These are phyloP conservation scores for Notarius quadriscutis DNA, from an alignment of 2,113 vertebrate genomes.

Conservation along the genomic window DNA sequence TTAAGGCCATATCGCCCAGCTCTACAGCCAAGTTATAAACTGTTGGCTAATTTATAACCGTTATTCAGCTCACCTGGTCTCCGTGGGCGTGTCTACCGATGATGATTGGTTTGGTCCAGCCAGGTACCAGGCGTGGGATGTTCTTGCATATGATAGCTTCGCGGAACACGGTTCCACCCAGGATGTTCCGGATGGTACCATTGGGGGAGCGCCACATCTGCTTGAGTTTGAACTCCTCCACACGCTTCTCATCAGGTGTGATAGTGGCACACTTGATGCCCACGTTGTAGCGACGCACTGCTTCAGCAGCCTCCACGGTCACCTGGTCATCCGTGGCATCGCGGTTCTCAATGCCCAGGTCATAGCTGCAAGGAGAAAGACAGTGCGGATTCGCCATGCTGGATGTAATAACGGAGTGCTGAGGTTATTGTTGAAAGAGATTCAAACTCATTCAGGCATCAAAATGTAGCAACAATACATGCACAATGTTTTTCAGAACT, in stretches of 20 bases:
- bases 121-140: constrained; percentile 89
- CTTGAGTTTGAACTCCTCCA: constrained; percentile 96
- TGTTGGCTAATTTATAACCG: background rate
- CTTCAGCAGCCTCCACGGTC: constrained; percentile 92
- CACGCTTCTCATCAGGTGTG: constrained; percentile 94
- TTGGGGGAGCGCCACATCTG: constrained; percentile 99
- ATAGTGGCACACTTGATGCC: constrained; percentile 98
- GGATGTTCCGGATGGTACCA: constrained; percentile 96
- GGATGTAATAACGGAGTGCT: background rate
- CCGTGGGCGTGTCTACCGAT: constrained; percentile 96
- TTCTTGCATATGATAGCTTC: constrained; percentile 98
- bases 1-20: too few relatives aligned
- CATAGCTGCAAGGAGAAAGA: constrained; percentile 75
- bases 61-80: constrained; percentile 80
- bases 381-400: background rate
- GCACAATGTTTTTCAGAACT: background rate
- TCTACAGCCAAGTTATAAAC: background rate
- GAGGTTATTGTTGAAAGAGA: background rate
- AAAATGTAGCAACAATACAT: background rate
- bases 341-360: constrained; percentile 91
- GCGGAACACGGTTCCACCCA: constrained; percentile 96
- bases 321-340: constrained; percentile 88
- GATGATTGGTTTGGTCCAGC: constrained; percentile 95
- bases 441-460: background rate
- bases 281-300: constrained; percentile 85